Percentiles rank a stretch among this genome's conserved stretches.
Evolutionary conservation across 2,888 invertebrate genomes (phyloP).

Genomic region (Branchipolynoe longqiensis): DNA sequence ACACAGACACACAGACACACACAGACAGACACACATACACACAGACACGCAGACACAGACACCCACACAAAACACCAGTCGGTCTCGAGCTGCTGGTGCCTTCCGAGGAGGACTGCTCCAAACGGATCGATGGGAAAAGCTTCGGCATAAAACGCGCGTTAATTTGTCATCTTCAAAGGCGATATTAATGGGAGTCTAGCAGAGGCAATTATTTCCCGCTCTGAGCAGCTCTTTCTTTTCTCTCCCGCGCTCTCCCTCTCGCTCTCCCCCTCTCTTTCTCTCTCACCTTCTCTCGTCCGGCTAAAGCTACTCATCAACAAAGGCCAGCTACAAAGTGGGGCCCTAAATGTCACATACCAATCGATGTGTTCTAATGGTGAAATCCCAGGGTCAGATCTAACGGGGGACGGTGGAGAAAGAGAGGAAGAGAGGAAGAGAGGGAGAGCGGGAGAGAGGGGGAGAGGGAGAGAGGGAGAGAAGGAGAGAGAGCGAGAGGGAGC

Average conservation of each 20-base stretch:
- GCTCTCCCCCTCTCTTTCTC: no score
- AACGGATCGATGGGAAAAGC: constrained; percentile 26
- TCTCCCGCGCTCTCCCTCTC: no score
- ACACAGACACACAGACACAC: no score
- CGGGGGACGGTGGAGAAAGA: neutral
- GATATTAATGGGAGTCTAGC: constrained; percentile 31
- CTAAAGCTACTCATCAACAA: neutral
- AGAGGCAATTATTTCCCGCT: constrained; percentile 8
- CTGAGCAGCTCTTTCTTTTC: neutral
- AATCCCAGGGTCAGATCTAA: neutral
- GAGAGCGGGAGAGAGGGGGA: no score
- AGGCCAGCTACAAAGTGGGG: neutral
- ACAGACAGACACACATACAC: no score
- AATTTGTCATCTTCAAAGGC: constrained; percentile 38
- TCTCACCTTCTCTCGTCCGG: constrained; percentile 12
- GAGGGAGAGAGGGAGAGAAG: no score
- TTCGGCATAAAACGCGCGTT: constrained; percentile 19
- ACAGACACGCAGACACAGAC: no score
- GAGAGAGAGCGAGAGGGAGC: no score
- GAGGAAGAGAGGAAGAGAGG: no score
- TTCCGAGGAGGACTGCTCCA: constrained; percentile 7
- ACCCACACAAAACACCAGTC: neutral
- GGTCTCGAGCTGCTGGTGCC: constrained; percentile 13
- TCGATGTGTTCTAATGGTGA: neutral
- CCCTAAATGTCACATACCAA: no score